phyloP scores from a whole-genome alignment of 2,888 invertebrate genomes.

The Metacarcinus magister region DNA sequence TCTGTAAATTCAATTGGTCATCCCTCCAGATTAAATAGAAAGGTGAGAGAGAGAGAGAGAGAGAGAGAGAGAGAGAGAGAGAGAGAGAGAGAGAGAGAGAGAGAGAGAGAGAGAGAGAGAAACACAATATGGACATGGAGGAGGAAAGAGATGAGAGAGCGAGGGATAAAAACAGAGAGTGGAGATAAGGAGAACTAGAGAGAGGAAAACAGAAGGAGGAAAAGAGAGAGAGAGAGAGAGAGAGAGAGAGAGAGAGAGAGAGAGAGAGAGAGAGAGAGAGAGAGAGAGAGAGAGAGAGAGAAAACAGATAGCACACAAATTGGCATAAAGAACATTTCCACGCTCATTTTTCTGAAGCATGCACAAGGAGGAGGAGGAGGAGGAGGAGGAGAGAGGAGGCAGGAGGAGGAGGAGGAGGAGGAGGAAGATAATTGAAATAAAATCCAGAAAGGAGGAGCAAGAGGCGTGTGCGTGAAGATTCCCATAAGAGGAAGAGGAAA shows the following conservation, averaged over 20 bases:
- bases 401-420: background rate
- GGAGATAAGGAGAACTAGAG: background rate
- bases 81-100: background rate
- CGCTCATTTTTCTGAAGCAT: background rate
- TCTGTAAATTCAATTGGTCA: too few relatives aligned
- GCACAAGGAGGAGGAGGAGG: background rate
- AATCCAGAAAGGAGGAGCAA: too few relatives aligned
- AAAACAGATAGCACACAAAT: background rate
- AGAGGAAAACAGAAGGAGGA: background rate
- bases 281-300: background rate
- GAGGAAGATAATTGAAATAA: background rate
- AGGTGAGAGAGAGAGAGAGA: background rate
- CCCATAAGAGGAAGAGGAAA: conserved; percentile 19
- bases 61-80: background rate
- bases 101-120: background rate
- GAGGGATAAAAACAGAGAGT: background rate
- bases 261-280: background rate
- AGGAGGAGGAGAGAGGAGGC: background rate
- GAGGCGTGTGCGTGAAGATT: background rate
- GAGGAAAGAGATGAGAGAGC: background rate
- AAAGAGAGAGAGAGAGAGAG: background rate
- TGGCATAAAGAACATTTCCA: conserved; percentile 19
- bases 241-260: background rate
- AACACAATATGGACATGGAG: background rate
- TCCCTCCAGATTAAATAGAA: too few relatives aligned